Evolutionary conservation across 1,140 invertebrate species (phyloP).

Genomic region (Globodera rostochiensis): DNA sequence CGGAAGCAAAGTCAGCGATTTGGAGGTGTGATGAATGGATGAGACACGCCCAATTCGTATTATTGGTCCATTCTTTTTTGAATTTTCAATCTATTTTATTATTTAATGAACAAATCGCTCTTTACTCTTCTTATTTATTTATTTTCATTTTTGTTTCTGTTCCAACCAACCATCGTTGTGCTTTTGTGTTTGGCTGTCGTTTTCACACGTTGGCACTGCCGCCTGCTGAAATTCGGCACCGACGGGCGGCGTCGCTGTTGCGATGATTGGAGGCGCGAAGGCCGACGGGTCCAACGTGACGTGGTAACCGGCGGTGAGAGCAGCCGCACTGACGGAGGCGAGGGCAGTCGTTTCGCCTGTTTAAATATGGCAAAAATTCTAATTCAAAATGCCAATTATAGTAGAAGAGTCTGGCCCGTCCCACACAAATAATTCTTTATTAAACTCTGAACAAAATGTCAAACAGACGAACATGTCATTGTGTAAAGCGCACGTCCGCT

Average conservation of each 20-base stretch:
- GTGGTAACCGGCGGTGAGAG: constrained; percentile 35
- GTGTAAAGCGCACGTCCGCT: constrained; percentile 26
- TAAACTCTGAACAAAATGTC: neutral
- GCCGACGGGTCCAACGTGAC: constrained; percentile 26
- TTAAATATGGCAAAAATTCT: neutral
- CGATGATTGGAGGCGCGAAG: constrained; percentile 23
- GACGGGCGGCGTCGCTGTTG: neutral
- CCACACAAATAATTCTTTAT: too few relatives aligned
- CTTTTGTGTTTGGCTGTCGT: neutral
- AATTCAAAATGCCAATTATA: too few relatives aligned
- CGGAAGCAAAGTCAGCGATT: too few relatives aligned
- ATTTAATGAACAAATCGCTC: too few relatives aligned
- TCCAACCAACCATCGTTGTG: neutral
- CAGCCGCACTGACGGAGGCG: constrained; percentile 29
- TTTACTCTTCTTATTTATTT: too few relatives aligned
- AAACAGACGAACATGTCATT: constrained; percentile 31
- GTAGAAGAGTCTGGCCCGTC: too few relatives aligned
- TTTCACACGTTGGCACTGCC: neutral
- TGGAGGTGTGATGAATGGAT: too few relatives aligned
- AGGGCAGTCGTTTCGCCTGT: constrained; percentile 27
- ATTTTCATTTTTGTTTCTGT: too few relatives aligned
- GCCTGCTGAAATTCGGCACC: constrained; percentile 2
- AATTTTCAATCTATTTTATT: too few relatives aligned
- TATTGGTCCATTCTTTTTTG: too few relatives aligned
- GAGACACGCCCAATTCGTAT: too few relatives aligned